Evolutionary conservation across 2,797 vertebrate species (phyloP).

Genomic region (Dermochelys coriacea): DNA sequence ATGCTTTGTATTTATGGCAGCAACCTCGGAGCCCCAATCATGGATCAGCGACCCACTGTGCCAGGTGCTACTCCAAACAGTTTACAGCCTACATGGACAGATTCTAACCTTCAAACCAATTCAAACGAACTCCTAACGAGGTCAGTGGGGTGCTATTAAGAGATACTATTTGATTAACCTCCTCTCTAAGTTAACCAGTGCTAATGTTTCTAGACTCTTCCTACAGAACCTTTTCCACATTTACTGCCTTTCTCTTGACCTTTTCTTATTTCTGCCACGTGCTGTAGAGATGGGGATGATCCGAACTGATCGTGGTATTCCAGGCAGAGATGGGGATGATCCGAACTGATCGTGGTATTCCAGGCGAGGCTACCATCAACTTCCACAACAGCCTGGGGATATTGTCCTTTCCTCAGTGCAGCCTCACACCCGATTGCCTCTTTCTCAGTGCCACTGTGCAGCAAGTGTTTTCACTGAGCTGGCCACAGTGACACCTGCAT

Average conservation of each 20-base stretch:
- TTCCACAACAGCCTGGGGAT: rapidly evolving
- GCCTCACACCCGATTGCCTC: background rate
- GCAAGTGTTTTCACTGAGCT: too few species aligned
- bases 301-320: background rate
- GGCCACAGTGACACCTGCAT: background rate
- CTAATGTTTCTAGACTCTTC: background rate
- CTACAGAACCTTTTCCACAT: background rate
- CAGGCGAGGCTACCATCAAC: rapidly evolving
- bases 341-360: background rate
- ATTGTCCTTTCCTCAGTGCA: background rate
- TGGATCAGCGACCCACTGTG: rapidly evolving
- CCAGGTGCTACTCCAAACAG: background rate
- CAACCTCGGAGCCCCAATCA: background rate
- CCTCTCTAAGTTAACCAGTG: background rate
- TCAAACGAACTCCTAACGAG: background rate
- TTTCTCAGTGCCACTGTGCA: background rate
- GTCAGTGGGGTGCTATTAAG: background rate
- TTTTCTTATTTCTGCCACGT: background rate
- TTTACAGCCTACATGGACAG: background rate
- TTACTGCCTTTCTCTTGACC: background rate
- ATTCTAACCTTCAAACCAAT: background rate
- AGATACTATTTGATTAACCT: background rate
- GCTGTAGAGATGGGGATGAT: background rate
- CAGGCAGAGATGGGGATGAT: background rate
- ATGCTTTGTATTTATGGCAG: background rate